Evolutionary conservation across 2,113 vertebrate species (phyloP).

Genomic region (Mandrillus leucophaeus): DNA sequence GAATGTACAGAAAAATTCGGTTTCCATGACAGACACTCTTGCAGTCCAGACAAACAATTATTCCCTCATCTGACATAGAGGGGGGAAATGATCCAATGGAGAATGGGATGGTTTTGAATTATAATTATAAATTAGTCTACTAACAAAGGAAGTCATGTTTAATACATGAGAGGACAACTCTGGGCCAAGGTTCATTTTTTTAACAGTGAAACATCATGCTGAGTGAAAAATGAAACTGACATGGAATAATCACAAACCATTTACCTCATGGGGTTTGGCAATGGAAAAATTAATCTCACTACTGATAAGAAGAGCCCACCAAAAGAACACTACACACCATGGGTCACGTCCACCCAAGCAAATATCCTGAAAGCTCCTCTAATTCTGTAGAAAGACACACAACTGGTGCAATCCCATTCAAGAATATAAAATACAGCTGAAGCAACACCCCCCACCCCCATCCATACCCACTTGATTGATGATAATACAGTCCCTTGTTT

Average conservation of each 20-base stretch:
- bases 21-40: slow-evolving; percentile 63
- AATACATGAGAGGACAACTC: slow-evolving; percentile 51
- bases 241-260: slow-evolving; percentile 39
- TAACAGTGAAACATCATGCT: slow-evolving; percentile 55
- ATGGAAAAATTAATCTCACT: slow-evolving; percentile 38
- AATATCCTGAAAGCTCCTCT: background rate
- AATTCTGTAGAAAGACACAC: background rate
- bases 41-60: slow-evolving; percentile 37
- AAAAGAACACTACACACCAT: background rate
- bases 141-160: slow-evolving; percentile 57
- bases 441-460: background rate
- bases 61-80: background rate
- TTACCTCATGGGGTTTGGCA: slow-evolving; percentile 35
- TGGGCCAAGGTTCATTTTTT: slow-evolving; percentile 60
- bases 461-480: background rate
- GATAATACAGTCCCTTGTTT: background rate
- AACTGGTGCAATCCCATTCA: background rate
- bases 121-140: slow-evolving; percentile 66
- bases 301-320: background rate
- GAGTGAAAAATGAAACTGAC: slow-evolving; percentile 64
- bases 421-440: background rate
- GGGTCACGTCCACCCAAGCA: background rate
- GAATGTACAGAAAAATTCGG: slow-evolving; percentile 29
- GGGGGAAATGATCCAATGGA: background rate
- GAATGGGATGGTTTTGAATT: slow-evolving; percentile 62